Evolutionary conservation across 2,888 invertebrate genomes (phyloP).

Genomic region (Zaprionus bogoriensis): DNA sequence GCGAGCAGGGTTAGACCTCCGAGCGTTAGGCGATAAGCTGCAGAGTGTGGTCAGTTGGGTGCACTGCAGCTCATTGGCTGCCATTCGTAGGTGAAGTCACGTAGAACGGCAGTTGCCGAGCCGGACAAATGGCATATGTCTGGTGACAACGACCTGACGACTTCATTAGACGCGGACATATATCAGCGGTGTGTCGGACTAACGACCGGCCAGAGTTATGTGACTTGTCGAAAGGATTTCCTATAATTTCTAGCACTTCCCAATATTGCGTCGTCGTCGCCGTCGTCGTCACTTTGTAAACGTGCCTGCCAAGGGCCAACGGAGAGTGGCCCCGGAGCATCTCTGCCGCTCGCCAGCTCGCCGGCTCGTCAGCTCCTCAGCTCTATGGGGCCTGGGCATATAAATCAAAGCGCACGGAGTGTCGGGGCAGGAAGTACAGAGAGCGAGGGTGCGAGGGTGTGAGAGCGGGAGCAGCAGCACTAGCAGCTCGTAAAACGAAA

Average conservation of each 20-base stretch:
- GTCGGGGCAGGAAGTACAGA: slow-evolving; percentile 4
- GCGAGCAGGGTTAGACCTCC: slow-evolving; percentile 5
- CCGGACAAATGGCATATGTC: slow-evolving; percentile 67
- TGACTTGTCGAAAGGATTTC: slow-evolving; percentile 71
- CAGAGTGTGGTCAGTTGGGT: slow-evolving; percentile 4
- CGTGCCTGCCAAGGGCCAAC: slow-evolving; percentile 15
- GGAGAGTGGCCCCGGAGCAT: slow-evolving; percentile 2
- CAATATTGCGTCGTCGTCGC: slow-evolving; percentile 42
- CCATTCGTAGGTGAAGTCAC: slow-evolving; percentile 79
- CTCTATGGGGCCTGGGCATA: slow-evolving; percentile 40
- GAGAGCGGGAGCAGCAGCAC: slow-evolving; percentile 1
- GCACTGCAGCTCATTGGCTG: slow-evolving; percentile 51
- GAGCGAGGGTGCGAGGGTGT: background rate
- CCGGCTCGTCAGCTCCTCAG: background rate
- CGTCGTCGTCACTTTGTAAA: slow-evolving; percentile 1
- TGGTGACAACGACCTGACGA: slow-evolving; percentile 74
- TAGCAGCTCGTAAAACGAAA: slow-evolving; percentile 63
- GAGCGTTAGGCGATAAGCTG: slow-evolving; percentile 1
- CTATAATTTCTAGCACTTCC: slow-evolving; percentile 60
- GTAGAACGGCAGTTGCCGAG: slow-evolving; percentile 72
- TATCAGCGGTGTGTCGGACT: slow-evolving; percentile 59
- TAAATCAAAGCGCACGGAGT: slow-evolving; percentile 62
- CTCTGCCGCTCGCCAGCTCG: background rate
- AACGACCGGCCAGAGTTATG: slow-evolving; percentile 63
- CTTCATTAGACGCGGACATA: slow-evolving; percentile 75